These are phyloP conservation scores for Eurois occulta DNA, from an alignment of 2,888 invertebrate species.

Conservation along the genomic window DNA sequence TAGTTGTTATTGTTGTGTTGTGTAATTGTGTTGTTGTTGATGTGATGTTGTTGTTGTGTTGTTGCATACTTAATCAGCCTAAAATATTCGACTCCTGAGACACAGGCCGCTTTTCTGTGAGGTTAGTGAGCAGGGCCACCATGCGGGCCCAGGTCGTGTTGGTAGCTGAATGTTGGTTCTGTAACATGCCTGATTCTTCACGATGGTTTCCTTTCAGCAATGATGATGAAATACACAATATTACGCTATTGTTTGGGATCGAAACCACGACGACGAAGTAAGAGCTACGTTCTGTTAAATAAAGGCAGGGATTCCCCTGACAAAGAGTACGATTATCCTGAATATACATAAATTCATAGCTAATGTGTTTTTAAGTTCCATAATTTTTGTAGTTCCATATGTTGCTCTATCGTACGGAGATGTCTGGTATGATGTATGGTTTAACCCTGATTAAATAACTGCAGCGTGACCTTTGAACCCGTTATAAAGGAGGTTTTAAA, in stretches of 20 bases:
- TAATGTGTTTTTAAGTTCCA: background rate
- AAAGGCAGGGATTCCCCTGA: background rate
- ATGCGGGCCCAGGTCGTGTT: background rate
- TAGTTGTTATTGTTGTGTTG: too few relatives aligned
- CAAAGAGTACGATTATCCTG: background rate
- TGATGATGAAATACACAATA: background rate
- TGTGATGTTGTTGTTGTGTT: too few relatives aligned
- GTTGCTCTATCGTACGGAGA: background rate
- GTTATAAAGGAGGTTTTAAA: background rate
- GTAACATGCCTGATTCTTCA: background rate
- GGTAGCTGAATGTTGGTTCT: background rate
- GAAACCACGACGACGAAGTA: background rate
- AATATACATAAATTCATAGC: background rate
- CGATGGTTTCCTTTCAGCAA: background rate
- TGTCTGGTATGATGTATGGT: constrained; percentile 3
- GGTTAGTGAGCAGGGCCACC: background rate
- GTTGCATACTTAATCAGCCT: background rate
- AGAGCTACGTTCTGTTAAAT: background rate
- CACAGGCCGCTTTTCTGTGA: background rate
- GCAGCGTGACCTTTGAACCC: background rate
- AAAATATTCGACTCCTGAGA: background rate
- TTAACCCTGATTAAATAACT: constrained; percentile 3
- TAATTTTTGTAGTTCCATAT: background rate
- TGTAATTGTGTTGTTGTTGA: too few relatives aligned
- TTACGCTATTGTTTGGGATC: background rate